phyloP scores from a whole-genome alignment of 1,140 invertebrate genomes.

The Drosophila triauraria region DNA sequence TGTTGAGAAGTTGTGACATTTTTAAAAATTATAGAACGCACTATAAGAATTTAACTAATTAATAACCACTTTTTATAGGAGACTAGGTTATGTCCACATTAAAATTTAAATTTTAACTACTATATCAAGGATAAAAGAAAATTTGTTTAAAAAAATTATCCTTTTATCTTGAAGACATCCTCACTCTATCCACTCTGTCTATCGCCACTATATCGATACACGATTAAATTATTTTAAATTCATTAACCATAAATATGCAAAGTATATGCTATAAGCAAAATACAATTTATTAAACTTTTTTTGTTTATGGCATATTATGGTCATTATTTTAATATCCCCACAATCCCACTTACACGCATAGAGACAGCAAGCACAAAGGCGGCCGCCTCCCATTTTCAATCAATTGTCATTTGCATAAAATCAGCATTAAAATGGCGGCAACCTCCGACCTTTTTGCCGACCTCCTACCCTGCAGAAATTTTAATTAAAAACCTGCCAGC shows the following conservation, averaged over 20 bases:
- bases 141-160: too few species aligned
- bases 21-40: too few species aligned
- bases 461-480: slow-evolving; percentile 32
- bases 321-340: slow-evolving; percentile 71
- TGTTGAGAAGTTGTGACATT: too few species aligned
- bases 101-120: too few species aligned
- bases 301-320: slow-evolving; percentile 74
- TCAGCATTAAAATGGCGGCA: slow-evolving; percentile 67
- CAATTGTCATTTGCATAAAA: slow-evolving; percentile 79
- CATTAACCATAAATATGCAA: not conserved
- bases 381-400: slow-evolving; percentile 55
- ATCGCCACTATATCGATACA: not conserved
- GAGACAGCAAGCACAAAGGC: slow-evolving; percentile 14
- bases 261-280: slow-evolving; percentile 3
- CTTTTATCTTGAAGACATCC: too few species aligned
- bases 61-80: too few species aligned
- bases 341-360: slow-evolving; percentile 31
- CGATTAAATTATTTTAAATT: slow-evolving; percentile 13
- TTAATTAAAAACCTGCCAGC: slow-evolving; percentile 66
- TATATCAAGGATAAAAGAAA: too few species aligned
- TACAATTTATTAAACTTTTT: slow-evolving; percentile 67
- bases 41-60: too few species aligned
- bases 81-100: too few species aligned
- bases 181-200: not conserved
- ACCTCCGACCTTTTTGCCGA: slow-evolving; percentile 19